Evolutionary conservation across 2,888 invertebrate species (phyloP), one percentile per base, ranked within the genome.

Genomic region (Dusona sp.): DNA sequence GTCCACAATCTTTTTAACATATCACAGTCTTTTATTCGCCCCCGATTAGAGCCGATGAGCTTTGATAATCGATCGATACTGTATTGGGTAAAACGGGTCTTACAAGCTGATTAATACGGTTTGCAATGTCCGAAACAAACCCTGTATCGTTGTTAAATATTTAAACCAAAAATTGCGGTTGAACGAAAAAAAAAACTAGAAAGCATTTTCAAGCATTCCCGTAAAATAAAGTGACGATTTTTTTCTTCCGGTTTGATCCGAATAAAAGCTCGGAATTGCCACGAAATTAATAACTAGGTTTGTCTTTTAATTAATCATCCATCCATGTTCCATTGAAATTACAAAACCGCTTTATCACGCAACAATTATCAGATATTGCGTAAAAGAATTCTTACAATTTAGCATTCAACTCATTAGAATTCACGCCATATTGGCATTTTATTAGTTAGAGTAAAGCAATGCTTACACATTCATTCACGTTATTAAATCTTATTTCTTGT

Each of bases 41-140:
- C 25, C n/a, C 57, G 42, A 84, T 82, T 65, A 22, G 70, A 86
- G 79, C 74, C 80, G 79, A 85, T 85, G 61, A 82, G 81, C 73
- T 75, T 83, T 57, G 73, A 22, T 38, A 48, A 33, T 80, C 22
- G 19, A 29, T 57, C 48, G 19, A 70, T 38, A 22, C n/a, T n/a
- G 22, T 22, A 11, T 7, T 33, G 36, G n/a, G n/a, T 38, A 67
- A 57, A 57, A 25, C 42, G 42, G 9, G 42, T 25, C 25, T 11
- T 2, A 25, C 57, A 13, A 13, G 13, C 25, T 25, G 25, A 22
- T 25, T 3, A 1, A 13, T 25, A 11, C 11, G 3, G 1, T 1
- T 22, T 7, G 16, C 57, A 25, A 57, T 13, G 11, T 57, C 57
- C 1, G 57, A 57, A 25, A 51, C 7, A 51, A 2, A 19, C 19